These are phyloP conservation scores for Agriopis leucophaearia DNA, from an alignment of 2,888 invertebrate species.

Conservation along the genomic window DNA sequence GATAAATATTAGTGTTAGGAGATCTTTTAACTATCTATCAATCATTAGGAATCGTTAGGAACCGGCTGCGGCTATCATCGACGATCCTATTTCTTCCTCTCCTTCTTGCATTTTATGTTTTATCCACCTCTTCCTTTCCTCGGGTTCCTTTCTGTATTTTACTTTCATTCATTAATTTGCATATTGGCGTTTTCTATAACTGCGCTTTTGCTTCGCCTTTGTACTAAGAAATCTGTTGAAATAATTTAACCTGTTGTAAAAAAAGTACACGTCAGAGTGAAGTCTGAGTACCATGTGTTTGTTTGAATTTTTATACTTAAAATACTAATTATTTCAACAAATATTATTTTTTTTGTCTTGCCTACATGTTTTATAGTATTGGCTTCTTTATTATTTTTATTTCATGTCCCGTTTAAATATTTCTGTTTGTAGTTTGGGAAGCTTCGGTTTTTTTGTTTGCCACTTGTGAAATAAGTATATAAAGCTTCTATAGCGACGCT, in stretches of 20 bases:
- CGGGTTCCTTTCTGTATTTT: constrained; percentile 72
- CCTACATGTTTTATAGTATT: constrained; percentile 27
- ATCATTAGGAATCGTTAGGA: constrained; percentile 59
- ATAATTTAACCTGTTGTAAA: constrained; percentile 48
- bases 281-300: not conserved
- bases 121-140: constrained; percentile 62
- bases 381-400: constrained; percentile 36
- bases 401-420: constrained; percentile 40
- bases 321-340: constrained; percentile 38
- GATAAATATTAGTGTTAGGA: constrained; percentile 53
- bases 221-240: constrained; percentile 62
- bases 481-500: constrained; percentile 76
- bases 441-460: constrained; percentile 41
- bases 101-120: constrained; percentile 66
- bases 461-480: constrained; percentile 24
- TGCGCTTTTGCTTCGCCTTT: constrained; percentile 65
- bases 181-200: constrained; percentile 57
- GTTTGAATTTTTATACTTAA: not conserved
- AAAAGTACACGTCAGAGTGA: not conserved
- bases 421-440: constrained; percentile 40
- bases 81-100: constrained; percentile 73
- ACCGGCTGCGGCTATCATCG: constrained; percentile 85
- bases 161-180: constrained; percentile 74
- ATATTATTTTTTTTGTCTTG: constrained; percentile 26
- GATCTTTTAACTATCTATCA: constrained; percentile 22